Evolutionary conservation across 2,113 vertebrate genomes (phyloP).

Genomic region (Tursiops truncatus): DNA sequence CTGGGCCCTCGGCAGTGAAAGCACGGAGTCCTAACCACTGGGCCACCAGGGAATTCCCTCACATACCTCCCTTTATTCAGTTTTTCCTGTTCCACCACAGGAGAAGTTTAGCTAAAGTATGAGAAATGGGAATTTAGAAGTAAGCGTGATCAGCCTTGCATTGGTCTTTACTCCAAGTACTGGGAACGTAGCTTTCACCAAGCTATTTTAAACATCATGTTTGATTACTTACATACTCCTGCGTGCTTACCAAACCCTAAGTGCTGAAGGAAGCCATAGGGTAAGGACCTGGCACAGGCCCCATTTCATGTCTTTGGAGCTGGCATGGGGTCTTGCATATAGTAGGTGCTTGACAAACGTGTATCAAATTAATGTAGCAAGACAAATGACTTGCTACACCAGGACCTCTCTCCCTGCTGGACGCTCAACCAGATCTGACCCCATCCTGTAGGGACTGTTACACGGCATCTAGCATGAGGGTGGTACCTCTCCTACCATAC

Average conservation of each 20-base stretch:
- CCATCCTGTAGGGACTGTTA: not conserved
- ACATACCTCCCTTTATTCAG: not conserved
- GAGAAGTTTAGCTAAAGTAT: not conserved
- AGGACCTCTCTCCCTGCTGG: not conserved
- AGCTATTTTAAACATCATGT: not conserved
- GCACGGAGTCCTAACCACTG: too few relatives aligned
- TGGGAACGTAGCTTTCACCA: not conserved
- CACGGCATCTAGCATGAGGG: rapidly evolving
- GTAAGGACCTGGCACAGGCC: not conserved
- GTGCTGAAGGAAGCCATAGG: not conserved
- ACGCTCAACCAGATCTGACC: rapidly evolving
- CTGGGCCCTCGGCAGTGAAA: too few relatives aligned
- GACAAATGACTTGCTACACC: not conserved
- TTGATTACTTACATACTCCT: not conserved
- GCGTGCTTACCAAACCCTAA: not conserved
- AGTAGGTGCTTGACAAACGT: not conserved
- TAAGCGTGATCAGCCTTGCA: not conserved
- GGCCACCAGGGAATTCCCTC: not conserved
- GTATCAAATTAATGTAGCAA: not conserved
- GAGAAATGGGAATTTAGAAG: not conserved
- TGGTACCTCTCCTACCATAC: too few relatives aligned
- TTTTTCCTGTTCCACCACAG: not conserved
- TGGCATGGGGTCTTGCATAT: not conserved
- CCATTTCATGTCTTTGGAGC: not conserved
- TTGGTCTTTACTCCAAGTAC: not conserved